Evolutionary conservation across 2,888 invertebrate species (phyloP), one percentile per base, ranked within the genome.

Genomic region (Pristionchus mayeri): DNA sequence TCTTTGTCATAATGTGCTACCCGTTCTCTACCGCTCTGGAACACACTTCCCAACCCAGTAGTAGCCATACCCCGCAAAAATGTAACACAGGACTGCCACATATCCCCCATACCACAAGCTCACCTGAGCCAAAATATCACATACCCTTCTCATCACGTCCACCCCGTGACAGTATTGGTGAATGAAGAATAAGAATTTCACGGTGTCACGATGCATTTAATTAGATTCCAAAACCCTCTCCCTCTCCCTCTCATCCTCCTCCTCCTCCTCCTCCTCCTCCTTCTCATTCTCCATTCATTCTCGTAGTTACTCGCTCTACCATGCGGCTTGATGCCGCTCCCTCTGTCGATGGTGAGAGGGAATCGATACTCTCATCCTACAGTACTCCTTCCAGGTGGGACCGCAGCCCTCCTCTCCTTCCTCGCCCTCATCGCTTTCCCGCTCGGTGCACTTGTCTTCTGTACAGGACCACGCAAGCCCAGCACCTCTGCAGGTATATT

Each of bases 401-500:
- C 21, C 9, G n/a, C 48, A 24, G 16, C 50, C 21, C 18, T 13
- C 18, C 13, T 78, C 50, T 50, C 78, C 0, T 21, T 78, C 50
- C 24, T 78, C 30, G 4, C 3, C 11, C 30, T 52, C 24, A 21
- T 78, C 50, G 6, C 34, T 30, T 21, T 50, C 30, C 52, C 78
- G 21, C 34, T 71, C 40, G 24, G n/a, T 30, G 44, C 71, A 11
- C 13, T 71, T n/a, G 30, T 44, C 71, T 71, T 40, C 44, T 71
- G 71, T 24, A 4, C 71, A 6, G 71, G 30, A 7, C 21, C n/a
- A n/a, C n/a, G 40, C 16, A 71, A 71, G 13, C n/a, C n/a, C n/a
- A n/a, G n/a, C 50, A 34, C 40, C 48, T 75, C 48, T 30, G 50
- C 50, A 78, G 78, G 48, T 78, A 75, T 75, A 52, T 30, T 18